Evolutionary conservation across 1,140 invertebrate species (phyloP), one percentile per base, ranked within the genome.

Genomic region (Drosophila lini): DNA sequence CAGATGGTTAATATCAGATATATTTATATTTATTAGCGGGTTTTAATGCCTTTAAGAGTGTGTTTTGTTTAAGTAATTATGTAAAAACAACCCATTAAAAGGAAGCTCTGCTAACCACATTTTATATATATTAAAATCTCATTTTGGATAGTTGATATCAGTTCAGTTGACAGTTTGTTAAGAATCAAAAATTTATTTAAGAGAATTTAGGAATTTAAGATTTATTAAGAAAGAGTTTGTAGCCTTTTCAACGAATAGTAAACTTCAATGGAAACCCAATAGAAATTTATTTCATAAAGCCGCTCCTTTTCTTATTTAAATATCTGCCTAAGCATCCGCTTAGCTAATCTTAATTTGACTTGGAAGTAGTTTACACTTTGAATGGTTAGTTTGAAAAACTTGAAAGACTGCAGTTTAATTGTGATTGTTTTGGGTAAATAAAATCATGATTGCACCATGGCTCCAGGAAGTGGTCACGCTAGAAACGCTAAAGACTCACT

Each of bases 351-450:
- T 32, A 32, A 60, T 41, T 60, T 28, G 16, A 32, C 34, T 36
- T 38, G 59, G 15, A 61, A 55, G 47, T 28, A 34, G 16, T 5
- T 58, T 58, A 41, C 11, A 16, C 16, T 25, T 7, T 41, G 38
- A 63, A 63, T 59, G 34, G 61, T 34, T 42, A 58, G 16, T 25
- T 63, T 42, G n/a, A 32, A 31, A 59, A 61, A 28, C 38, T 11
- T 42, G 61, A 60, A 61, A 42, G 19, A 42, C 50, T 58, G 55
- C 61, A 31, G 22, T 40, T 56, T 34, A 57, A 38, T 28, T 40
- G 22, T 7, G 25, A 55, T 56, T 28, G 59, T n/a, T 63, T 63
- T 60, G 8, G 55, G 31, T 13, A 42, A 61, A 60, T 63, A 42
- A 63, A 61, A 42, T 42, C 55, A 32, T 63, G 41, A 63, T 63